A percentile compares a stretch with the other conserved stretches of the same genome.
These are phyloP conservation scores for Eupeodes corollae DNA, from an alignment of 1,140 invertebrate genomes.

Conservation along the genomic window DNA sequence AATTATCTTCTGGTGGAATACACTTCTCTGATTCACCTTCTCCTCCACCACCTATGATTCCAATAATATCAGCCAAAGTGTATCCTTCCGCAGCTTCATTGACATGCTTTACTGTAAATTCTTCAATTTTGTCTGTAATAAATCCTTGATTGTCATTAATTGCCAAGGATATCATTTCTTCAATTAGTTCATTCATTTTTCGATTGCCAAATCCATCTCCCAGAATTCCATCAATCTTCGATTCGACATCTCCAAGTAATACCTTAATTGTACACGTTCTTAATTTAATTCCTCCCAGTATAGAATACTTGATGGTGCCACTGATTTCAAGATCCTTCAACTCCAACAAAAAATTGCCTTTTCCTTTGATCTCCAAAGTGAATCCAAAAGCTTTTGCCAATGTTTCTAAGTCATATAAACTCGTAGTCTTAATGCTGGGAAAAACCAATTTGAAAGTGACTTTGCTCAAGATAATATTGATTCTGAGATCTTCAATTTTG, in stretches of 20 bases:
- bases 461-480: constrained; percentile 30
- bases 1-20: constrained; percentile 18
- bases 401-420: constrained; percentile 21
- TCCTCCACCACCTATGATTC: constrained; percentile 15
- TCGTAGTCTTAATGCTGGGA: constrained; percentile 28
- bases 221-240: constrained; percentile 30
- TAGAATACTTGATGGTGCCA: constrained; percentile 27
- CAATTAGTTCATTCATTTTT: constrained; percentile 27
- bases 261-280: constrained; percentile 27
- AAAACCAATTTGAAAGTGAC: constrained; percentile 27
- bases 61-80: constrained; percentile 19
- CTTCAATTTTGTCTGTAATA: constrained; percentile 27
- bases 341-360: constrained; percentile 26
- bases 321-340: constrained; percentile 28
- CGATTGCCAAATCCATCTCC: constrained; percentile 25
- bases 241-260: constrained; percentile 28
- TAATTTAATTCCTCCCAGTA: constrained; percentile 22
- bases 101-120: constrained; percentile 22
- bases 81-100: constrained; percentile 21
- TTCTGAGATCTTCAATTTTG: constrained; percentile 29
- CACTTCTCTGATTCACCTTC: constrained; percentile 28
- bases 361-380: constrained; percentile 28
- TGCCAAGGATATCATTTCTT: constrained; percentile 21
- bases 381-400: constrained; percentile 28
- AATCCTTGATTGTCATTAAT: constrained; percentile 32